A percentile compares a stretch with the other conserved stretches of the same genome.
Conservation (phyloP, 2,113 vertebrate species). For the Recurvirostra avosetta region DNA sequence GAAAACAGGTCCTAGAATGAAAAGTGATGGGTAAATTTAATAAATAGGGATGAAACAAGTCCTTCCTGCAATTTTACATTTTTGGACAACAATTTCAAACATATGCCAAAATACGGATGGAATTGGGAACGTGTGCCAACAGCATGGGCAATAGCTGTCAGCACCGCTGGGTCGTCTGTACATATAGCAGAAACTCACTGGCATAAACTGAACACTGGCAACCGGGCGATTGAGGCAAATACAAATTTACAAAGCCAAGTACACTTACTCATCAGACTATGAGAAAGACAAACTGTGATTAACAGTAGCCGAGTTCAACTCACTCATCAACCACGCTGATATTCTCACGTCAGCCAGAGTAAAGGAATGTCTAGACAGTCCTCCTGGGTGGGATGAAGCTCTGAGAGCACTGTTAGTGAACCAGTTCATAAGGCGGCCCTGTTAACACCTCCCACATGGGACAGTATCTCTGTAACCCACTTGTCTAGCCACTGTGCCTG, state of each 20-base stretch:
- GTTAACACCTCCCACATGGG: neutral
- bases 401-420: neutral
- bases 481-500: neutral
- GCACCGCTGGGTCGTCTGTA: neutral
- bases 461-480: neutral
- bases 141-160: neutral
- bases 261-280: constrained; percentile 10
- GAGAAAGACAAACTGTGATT: constrained; percentile 5
- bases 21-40: neutral
- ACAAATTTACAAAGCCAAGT: constrained; percentile 4
- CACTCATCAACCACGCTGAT: neutral
- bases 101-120: neutral
- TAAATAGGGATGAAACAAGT: neutral
- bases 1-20: neutral
- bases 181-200: neutral
- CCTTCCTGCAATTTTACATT: neutral
- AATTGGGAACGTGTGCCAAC: neutral
- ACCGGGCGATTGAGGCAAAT: neutral
- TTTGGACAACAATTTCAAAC: neutral
- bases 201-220: neutral
- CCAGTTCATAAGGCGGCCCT: neutral
- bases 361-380: constrained; percentile 44
- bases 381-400: constrained; percentile 1
- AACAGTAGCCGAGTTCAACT: neutral
- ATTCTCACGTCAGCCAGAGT: neutral